Conservation (phyloP, 2,797 vertebrate species). For the Toxotes lorentzi region DNA sequence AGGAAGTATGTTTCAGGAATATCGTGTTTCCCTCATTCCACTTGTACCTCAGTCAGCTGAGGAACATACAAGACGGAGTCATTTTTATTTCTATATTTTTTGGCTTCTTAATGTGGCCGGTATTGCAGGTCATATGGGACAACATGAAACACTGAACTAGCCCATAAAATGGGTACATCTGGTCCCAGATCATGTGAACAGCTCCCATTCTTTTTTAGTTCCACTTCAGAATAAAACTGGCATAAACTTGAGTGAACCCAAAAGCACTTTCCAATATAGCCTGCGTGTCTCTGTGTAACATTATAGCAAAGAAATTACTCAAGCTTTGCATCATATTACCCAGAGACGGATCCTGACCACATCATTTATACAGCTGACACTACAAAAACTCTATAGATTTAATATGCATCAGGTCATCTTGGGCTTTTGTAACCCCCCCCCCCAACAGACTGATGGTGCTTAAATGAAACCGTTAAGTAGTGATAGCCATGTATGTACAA, state of each 20-base stretch:
- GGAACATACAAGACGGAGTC: not conserved
- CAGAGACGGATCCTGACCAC: constrained; percentile 22
- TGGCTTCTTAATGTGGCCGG: too few species aligned
- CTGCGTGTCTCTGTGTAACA: not conserved
- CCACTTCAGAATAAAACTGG: not conserved
- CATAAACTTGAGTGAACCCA: constrained; percentile 8
- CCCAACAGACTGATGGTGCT: constrained; percentile 24
- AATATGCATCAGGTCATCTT: not conserved
- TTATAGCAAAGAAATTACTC: constrained; percentile 4
- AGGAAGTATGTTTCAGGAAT: too few species aligned
- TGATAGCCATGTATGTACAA: constrained; percentile 1
- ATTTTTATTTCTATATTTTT: too few species aligned
- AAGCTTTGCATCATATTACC: constrained; percentile 47
- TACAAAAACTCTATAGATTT: not conserved
- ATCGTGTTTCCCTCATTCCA: too few species aligned
- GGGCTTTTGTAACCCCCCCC: not conserved
- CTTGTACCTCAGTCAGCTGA: too few species aligned
- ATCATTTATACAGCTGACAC: constrained; percentile 16
- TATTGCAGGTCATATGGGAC: not conserved
- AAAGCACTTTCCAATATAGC: not conserved
- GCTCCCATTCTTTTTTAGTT: not conserved
- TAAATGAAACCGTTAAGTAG: constrained; percentile 27
- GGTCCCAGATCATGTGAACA: not conserved
- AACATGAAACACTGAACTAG: constrained; percentile 4
- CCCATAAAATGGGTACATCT: not conserved